Evolutionary conservation across 2,113 vertebrate genomes (phyloP).

Genomic region (Corynorhinus townsendii): DNA sequence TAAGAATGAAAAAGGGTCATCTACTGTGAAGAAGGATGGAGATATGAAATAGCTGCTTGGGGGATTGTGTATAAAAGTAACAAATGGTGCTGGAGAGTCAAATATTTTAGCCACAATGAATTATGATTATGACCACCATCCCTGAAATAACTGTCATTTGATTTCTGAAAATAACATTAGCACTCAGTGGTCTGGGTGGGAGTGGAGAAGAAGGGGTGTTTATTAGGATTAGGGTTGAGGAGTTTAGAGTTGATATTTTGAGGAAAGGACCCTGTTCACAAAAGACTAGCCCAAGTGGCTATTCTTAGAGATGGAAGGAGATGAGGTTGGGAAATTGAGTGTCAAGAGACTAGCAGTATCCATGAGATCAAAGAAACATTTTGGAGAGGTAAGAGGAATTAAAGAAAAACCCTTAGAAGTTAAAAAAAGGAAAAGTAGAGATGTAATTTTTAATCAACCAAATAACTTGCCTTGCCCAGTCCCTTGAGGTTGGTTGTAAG

Average conservation of each 20-base stretch:
- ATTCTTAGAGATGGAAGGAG: neutral
- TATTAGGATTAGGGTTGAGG: neutral
- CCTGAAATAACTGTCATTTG: neutral
- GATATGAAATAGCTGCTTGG: neutral
- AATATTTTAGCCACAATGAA: neutral
- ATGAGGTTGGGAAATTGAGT: neutral
- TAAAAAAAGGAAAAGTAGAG: neutral
- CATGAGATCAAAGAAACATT: neutral
- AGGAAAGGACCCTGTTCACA: neutral
- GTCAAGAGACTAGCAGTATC: neutral
- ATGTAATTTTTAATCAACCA: neutral
- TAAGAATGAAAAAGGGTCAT: neutral
- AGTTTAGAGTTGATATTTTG: neutral
- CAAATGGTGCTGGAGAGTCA: neutral
- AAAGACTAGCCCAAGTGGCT: neutral
- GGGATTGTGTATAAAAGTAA: neutral
- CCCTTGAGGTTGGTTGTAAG: neutral
- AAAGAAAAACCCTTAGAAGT: neutral
- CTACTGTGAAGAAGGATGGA: neutral
- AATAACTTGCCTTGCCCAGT: neutral
- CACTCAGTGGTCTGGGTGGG: neutral
- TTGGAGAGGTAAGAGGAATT: neutral
- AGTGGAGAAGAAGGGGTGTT: neutral
- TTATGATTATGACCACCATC: neutral
- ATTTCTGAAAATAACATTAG: neutral